Conservation (phyloP, 2,113 vertebrate species). For the Cranoglanis bouderius region DNA sequence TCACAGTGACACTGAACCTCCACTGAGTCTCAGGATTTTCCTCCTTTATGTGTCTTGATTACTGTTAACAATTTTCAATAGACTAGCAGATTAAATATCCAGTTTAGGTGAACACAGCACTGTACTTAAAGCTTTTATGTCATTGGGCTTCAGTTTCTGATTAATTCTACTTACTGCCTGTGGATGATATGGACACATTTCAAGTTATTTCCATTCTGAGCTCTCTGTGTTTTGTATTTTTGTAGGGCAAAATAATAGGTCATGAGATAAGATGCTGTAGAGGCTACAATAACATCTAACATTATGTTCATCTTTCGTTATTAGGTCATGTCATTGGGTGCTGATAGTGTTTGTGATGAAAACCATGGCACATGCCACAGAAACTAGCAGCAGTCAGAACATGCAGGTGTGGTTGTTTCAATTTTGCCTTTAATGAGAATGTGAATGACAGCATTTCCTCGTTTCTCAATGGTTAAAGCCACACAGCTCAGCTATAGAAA, state of each 20-base stretch:
- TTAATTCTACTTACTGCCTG: too few species aligned
- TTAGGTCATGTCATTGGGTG: not conserved
- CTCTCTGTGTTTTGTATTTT: not conserved
- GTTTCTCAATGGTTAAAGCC: not conserved
- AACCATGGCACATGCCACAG: not conserved
- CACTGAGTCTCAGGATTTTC: too few species aligned
- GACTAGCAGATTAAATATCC: not conserved
- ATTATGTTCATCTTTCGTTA: not conserved
- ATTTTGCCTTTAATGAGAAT: not conserved
- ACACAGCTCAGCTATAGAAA: not conserved
- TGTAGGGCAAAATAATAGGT: not conserved
- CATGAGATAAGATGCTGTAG: not conserved
- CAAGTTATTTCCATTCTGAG: not conserved
- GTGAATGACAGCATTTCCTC: not conserved
- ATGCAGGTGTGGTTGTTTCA: not conserved
- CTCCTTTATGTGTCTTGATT: too few species aligned
- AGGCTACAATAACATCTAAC: not conserved
- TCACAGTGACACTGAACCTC: too few species aligned
- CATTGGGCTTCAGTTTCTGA: too few species aligned
- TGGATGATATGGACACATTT: not conserved
- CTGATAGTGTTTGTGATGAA: not conserved
- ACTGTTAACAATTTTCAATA: too few species aligned
- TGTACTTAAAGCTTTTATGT: too few species aligned
- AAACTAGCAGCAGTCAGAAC: not conserved
- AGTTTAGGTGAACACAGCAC: too few species aligned